These are phyloP conservation scores for Eciton burchellii DNA, from an alignment of 1,140 invertebrate species.

Conservation along the genomic window DNA sequence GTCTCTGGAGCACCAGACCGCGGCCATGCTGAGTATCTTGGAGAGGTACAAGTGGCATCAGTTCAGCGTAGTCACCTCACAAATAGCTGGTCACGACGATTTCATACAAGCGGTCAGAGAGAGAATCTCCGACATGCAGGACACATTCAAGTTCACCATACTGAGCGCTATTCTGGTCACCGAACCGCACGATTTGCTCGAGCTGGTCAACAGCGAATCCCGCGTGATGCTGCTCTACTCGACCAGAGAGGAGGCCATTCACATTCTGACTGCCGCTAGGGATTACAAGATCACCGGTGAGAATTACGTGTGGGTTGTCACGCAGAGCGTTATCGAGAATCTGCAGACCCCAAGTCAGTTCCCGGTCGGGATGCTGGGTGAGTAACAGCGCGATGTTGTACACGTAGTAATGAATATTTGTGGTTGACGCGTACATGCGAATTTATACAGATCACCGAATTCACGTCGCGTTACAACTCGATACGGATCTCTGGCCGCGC, in stretches of 20 bases:
- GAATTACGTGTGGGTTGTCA: conserved; percentile 98
- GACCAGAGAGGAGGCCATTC: conserved; percentile 93
- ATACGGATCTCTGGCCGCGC: not conserved
- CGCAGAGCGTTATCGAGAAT: conserved; percentile 96
- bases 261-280: conserved; percentile 92
- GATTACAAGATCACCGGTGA: conserved; percentile 95
- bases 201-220: conserved; percentile 95
- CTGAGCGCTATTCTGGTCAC: conserved; percentile 93
- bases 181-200: conserved; percentile 88
- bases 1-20: conserved; percentile 96
- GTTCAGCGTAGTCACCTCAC: conserved; percentile 96
- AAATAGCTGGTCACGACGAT: conserved; percentile 97
- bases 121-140: conserved; percentile 92
- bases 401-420: not conserved
- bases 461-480: not conserved
- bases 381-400: conserved; percentile 78
- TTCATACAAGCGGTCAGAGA: conserved; percentile 97
- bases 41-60: conserved; percentile 98
- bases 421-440: not conserved
- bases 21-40: conserved; percentile 96
- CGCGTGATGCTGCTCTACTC: conserved; percentile 97
- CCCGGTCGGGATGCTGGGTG: conserved; percentile 97
- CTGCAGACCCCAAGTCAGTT: conserved; percentile 92
- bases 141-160: conserved; percentile 96
- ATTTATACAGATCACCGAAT: not conserved